Percentiles rank a stretch among this genome's conserved stretches.
These are phyloP conservation scores for Exocentrus adspersus DNA, from an alignment of 2,888 invertebrate genomes.

Conservation along the genomic window DNA sequence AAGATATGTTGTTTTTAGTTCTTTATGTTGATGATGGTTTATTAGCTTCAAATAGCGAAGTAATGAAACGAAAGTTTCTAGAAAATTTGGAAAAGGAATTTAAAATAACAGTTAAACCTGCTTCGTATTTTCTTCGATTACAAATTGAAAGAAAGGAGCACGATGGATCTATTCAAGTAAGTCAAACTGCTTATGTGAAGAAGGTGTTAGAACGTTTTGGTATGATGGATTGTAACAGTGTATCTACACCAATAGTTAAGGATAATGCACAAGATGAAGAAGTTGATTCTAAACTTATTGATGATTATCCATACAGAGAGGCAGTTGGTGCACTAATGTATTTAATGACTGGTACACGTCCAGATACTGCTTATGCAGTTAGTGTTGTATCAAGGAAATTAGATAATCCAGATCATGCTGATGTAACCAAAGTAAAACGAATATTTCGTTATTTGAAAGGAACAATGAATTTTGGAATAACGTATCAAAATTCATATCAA, in stretches of 20 bases:
- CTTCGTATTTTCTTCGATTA: slow-evolving; percentile 22
- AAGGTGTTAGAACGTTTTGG: no score
- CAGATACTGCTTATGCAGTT: slow-evolving; percentile 27
- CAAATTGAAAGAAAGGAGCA: slow-evolving; percentile 7
- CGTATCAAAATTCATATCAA: neutral
- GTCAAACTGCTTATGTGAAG: slow-evolving; percentile 10
- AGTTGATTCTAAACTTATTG: no score
- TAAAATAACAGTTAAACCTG: slow-evolving; percentile 20
- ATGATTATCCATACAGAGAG: slow-evolving; percentile 18
- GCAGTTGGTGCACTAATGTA: slow-evolving; percentile 30
- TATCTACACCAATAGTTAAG: slow-evolving; percentile 12
- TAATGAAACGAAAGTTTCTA: slow-evolving; percentile 7
- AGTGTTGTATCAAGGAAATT: slow-evolving; percentile 22
- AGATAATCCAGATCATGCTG: slow-evolving; percentile 9
- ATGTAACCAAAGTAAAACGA: slow-evolving; percentile 12
- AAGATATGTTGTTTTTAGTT: slow-evolving; percentile 6
- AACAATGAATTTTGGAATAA: slow-evolving; percentile 8
- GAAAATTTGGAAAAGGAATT: slow-evolving; percentile 16
- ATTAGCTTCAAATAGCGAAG: slow-evolving; percentile 19
- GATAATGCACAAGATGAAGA: slow-evolving; percentile 9
- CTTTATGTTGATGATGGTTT: slow-evolving; percentile 23
- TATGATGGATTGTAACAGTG: slow-evolving; percentile 11
- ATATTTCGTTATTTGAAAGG: slow-evolving; percentile 23
- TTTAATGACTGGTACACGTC: slow-evolving; percentile 25
- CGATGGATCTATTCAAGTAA: no score